Percentiles rank a stretch among this genome's conserved stretches.
Evolutionary conservation across 2,888 invertebrate genomes (phyloP).

Genomic region (Dynastes grantii): DNA sequence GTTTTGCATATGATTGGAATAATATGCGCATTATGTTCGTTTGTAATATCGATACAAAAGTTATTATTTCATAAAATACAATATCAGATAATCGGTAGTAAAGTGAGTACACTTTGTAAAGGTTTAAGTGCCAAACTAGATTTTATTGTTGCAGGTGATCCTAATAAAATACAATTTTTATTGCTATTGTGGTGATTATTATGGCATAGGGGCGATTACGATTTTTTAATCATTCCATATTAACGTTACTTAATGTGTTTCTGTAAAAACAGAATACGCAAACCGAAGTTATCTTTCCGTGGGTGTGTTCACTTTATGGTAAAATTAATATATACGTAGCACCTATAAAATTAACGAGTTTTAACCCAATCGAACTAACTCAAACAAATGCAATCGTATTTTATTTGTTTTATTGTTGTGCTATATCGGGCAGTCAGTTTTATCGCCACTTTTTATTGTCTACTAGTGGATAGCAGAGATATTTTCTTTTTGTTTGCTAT

Average conservation of each 20-base stretch:
- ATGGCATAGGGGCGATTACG: neutral
- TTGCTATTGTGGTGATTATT: conserved; percentile 14
- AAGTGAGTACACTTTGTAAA: neutral
- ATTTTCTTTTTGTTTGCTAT: too few relatives aligned
- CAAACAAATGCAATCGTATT: neutral
- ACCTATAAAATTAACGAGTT: conserved; percentile 12
- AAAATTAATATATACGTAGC: too few relatives aligned
- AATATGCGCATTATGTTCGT: neutral
- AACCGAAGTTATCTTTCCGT: neutral
- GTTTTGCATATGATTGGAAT: too few relatives aligned
- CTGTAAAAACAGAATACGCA: neutral
- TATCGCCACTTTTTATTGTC: too few relatives aligned
- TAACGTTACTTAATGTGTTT: conserved; percentile 20
- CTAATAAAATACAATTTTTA: conserved; percentile 10
- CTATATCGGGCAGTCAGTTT: too few relatives aligned
- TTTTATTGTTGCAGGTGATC: conserved; percentile 17
- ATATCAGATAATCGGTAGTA: neutral
- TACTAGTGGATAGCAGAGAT: too few relatives aligned
- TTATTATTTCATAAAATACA: conserved; percentile 12
- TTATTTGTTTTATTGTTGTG: neutral
- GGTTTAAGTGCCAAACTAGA: conserved; percentile 2
- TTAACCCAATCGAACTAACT: neutral
- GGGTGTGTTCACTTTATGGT: conserved; percentile 5
- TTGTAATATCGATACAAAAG: conserved; percentile 8
- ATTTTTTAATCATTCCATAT: conserved; percentile 8